phyloP scores from a whole-genome alignment of 2,113 vertebrate genomes.

The Cygnus buccinator region DNA sequence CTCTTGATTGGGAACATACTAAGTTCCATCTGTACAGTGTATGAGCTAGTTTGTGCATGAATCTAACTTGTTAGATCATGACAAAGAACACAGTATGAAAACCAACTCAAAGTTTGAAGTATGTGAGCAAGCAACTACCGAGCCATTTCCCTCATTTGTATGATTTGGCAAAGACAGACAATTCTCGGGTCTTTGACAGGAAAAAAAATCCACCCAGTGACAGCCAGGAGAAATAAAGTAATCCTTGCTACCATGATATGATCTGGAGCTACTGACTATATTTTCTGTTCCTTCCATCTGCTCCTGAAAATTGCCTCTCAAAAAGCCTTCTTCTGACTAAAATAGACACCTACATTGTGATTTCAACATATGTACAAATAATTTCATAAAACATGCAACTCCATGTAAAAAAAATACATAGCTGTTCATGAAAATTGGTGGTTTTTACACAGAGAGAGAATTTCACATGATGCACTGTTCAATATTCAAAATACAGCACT shows the following conservation, averaged over 20 bases:
- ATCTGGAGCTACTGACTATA: background rate
- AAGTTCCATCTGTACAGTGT: background rate
- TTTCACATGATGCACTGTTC: background rate
- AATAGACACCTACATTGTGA: background rate
- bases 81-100: background rate
- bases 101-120: background rate
- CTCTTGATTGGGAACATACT: background rate
- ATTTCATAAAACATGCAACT: background rate
- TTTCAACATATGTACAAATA: background rate
- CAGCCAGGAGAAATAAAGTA: background rate
- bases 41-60: background rate
- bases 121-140: background rate
- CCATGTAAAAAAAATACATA: background rate
- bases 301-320: background rate
- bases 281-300: conserved; percentile 12
- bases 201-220: background rate
- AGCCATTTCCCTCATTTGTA: background rate
- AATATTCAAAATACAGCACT: background rate
- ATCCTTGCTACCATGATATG: background rate
- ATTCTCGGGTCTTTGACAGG: background rate
- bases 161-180: background rate
- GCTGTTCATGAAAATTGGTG: background rate
- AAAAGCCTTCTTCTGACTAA: background rate
- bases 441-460: background rate
- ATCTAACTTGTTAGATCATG: background rate